phyloP scores from a whole-genome alignment of 2,888 invertebrate species.

The Chouioia cunea region DNA sequence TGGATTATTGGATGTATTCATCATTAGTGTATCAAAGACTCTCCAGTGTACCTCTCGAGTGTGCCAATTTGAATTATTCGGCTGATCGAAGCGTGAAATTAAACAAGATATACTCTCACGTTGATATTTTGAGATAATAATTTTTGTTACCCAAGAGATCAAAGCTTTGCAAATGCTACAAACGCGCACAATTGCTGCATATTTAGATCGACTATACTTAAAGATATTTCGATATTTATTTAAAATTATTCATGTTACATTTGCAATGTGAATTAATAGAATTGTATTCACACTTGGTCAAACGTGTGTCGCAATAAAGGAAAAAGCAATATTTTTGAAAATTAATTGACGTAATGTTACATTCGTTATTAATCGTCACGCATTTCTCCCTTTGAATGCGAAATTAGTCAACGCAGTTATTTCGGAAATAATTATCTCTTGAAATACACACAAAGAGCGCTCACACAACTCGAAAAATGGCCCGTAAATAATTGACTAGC shows the following conservation, averaged over 20 bases:
- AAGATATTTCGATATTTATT: neutral
- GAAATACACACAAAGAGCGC: conserved; percentile 28
- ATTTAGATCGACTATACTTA: too few species aligned
- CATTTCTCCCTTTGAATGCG: conserved; percentile 18
- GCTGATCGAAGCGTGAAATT: conserved; percentile 1
- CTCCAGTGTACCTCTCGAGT: neutral
- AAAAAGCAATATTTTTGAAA: neutral
- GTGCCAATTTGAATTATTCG: neutral
- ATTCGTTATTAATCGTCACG: conserved; percentile 30
- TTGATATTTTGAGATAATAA: neutral
- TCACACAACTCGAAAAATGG: neutral
- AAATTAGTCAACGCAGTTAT: conserved; percentile 24
- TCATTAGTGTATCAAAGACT: neutral
- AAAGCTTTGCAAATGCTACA: neutral
- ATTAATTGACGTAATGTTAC: neutral
- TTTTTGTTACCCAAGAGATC: neutral
- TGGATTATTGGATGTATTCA: conserved; percentile 29
- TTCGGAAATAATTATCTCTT: conserved; percentile 32
- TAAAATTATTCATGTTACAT: neutral
- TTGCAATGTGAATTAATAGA: neutral
- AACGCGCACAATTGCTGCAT: too few species aligned
- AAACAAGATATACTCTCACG: conserved; percentile 4
- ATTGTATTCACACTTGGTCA: neutral
- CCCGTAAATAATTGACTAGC: conserved; percentile 19
- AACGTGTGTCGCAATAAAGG: too few species aligned